Evolutionary conservation across 2,113 vertebrate species (phyloP).

Genomic region (Pygathrix nemaeus): DNA sequence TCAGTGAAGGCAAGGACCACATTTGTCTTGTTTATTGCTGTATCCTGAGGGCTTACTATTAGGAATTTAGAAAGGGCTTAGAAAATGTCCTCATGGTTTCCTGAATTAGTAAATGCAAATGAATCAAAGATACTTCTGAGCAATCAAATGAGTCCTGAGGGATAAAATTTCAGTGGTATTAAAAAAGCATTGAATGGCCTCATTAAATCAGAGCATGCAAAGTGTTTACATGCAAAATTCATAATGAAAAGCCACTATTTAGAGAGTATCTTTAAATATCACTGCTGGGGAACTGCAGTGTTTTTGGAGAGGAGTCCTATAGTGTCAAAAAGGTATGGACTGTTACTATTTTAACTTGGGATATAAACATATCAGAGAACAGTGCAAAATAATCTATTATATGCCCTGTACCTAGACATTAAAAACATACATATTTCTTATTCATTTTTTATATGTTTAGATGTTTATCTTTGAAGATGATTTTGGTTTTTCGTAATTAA

Average conservation of each 20-base stretch:
- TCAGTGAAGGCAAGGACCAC: conserved; percentile 58
- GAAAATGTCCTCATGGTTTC: conserved; percentile 39
- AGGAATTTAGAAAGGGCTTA: conserved; percentile 33
- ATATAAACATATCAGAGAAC: background rate
- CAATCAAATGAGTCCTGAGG: conserved; percentile 53
- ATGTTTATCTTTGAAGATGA: background rate
- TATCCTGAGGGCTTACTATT: background rate
- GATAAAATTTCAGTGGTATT: conserved; percentile 50
- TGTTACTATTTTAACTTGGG: background rate
- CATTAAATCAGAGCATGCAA: conserved; percentile 60
- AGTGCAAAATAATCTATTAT: background rate
- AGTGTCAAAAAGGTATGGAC: background rate
- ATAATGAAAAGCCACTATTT: conserved; percentile 50
- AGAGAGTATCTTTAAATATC: conserved; percentile 29
- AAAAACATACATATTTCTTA: background rate
- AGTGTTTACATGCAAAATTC: conserved; percentile 68
- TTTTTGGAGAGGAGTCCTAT: background rate
- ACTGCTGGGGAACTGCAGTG: background rate
- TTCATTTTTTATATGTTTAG: background rate
- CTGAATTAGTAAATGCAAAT: conserved; percentile 62
- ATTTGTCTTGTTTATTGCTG: conserved; percentile 63
- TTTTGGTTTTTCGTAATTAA: background rate
- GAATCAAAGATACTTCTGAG: conserved; percentile 64
- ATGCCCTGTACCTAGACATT: background rate
- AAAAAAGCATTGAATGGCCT: conserved; percentile 59